Conservation (phyloP, 2,113 vertebrate genomes). For the Heterochromis multidens region DNA sequence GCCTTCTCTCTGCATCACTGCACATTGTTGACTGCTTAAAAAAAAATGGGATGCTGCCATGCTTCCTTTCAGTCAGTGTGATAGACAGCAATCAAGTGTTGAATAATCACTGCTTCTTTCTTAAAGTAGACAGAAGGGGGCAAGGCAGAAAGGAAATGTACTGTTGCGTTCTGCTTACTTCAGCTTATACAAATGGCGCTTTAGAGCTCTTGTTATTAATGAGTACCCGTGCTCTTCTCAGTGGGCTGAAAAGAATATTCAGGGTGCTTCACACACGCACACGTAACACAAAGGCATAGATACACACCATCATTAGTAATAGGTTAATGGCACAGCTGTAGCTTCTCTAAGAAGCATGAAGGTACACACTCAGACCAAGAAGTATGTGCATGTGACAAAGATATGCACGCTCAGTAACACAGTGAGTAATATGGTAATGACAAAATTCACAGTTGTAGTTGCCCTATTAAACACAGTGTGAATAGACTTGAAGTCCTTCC, state of each 20-base stretch:
- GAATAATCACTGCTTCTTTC: slow-evolving; percentile 20
- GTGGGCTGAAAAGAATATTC: slow-evolving; percentile 26
- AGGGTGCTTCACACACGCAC: background rate
- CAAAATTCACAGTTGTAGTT: background rate
- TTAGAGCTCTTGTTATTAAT: slow-evolving; percentile 25
- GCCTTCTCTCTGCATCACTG: background rate
- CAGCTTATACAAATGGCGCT: slow-evolving; percentile 9
- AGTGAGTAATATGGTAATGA: background rate
- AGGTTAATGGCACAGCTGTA: slow-evolving; percentile 18
- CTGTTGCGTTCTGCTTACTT: slow-evolving; percentile 14
- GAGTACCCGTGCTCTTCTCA: slow-evolving; percentile 2
- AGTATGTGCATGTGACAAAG: background rate
- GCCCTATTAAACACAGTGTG: background rate
- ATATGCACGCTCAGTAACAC: background rate
- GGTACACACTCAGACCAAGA: background rate
- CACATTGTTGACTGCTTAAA: background rate
- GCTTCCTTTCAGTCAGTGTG: slow-evolving; percentile 28
- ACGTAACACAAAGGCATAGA: background rate
- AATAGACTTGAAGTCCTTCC: background rate
- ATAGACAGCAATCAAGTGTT: slow-evolving; percentile 40
- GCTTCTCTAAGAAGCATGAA: background rate
- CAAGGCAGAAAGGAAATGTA: slow-evolving; percentile 13
- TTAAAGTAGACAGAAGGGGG: background rate
- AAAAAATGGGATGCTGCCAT: background rate
- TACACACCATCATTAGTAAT: background rate